These are phyloP conservation scores for Mesochorus sp. DNA, from an alignment of 2,888 invertebrate genomes.

Conservation along the genomic window DNA sequence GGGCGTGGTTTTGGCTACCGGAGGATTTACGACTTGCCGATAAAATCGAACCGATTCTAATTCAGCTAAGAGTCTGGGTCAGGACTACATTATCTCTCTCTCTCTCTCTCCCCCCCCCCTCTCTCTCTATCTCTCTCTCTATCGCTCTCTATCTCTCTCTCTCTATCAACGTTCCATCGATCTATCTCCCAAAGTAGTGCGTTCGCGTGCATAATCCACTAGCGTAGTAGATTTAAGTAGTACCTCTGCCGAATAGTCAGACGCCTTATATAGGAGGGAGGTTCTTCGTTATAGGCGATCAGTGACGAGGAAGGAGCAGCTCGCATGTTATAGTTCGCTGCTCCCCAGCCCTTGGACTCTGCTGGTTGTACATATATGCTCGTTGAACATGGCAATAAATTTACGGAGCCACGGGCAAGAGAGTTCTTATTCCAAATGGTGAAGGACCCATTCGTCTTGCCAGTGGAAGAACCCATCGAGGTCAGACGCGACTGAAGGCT, in stretches of 20 bases:
- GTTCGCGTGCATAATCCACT: slow-evolving; percentile 61
- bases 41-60: slow-evolving; percentile 61
- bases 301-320: slow-evolving; percentile 5
- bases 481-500: slow-evolving; percentile 35
- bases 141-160: slow-evolving; percentile 18
- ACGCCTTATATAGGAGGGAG: neutral
- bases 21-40: slow-evolving; percentile 55
- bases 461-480: slow-evolving; percentile 56
- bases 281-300: slow-evolving; percentile 32
- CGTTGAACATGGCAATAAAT: slow-evolving; percentile 51
- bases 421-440: slow-evolving; percentile 64
- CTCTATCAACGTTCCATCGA: slow-evolving; percentile 10
- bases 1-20: slow-evolving; percentile 50
- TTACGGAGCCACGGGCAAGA: slow-evolving; percentile 51
- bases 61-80: slow-evolving; percentile 54
- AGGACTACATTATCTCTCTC: slow-evolving; percentile 29
- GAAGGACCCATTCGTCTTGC: slow-evolving; percentile 66
- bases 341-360: too few species aligned
- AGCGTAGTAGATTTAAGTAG: slow-evolving; percentile 57
- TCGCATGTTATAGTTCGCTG: too few species aligned
- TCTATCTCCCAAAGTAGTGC: slow-evolving; percentile 55
- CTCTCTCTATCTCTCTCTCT: slow-evolving; percentile 18
- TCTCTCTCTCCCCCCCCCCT: slow-evolving; percentile 16
- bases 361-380: slow-evolving; percentile 7
- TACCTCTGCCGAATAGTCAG: slow-evolving; percentile 32